These are phyloP conservation scores for Caenorhabditis panamensis DNA, from an alignment of 2,888 invertebrate species.

Conservation along the genomic window DNA sequence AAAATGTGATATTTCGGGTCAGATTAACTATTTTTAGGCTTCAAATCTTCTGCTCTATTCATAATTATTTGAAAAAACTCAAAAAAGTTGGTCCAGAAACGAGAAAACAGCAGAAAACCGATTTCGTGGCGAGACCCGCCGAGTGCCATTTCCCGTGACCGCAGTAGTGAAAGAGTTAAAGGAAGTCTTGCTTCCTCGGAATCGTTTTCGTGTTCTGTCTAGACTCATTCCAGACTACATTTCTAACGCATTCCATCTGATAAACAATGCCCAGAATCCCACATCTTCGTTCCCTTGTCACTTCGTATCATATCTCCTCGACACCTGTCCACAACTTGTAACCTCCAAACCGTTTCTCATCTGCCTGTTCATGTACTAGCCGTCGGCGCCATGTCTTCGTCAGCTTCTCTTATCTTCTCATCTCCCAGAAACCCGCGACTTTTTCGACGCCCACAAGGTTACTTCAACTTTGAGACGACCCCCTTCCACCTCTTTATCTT, in stretches of 20 bases:
- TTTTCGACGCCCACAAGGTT: conserved; percentile 59
- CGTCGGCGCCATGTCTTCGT: conserved; percentile 15
- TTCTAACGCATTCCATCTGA: too few species aligned
- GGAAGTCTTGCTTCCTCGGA: neutral
- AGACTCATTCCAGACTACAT: too few species aligned
- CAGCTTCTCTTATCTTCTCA: conserved; percentile 48
- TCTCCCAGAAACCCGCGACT: conserved; percentile 49
- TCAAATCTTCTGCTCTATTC: too few species aligned
- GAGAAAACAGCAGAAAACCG: too few species aligned
- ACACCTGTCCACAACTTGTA: conserved; percentile 1
- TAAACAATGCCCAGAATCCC: neutral
- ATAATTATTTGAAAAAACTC: too few species aligned
- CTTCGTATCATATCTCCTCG: neutral
- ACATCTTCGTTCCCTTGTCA: neutral
- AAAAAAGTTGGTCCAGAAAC: too few species aligned
- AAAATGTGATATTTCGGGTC: too few species aligned
- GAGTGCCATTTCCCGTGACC: too few species aligned
- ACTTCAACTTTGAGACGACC: conserved; percentile 50
- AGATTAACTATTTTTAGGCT: too few species aligned
- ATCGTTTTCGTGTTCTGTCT: too few species aligned
- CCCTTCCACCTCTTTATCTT: conserved; percentile 5
- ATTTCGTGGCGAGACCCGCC: too few species aligned
- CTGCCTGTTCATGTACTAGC: conserved; percentile 6
- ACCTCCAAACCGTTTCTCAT: conserved; percentile 3
- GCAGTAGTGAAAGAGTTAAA: too few species aligned